phyloP scores from a whole-genome alignment of 1,140 invertebrate species.

The Tetraneura akinire region DNA sequence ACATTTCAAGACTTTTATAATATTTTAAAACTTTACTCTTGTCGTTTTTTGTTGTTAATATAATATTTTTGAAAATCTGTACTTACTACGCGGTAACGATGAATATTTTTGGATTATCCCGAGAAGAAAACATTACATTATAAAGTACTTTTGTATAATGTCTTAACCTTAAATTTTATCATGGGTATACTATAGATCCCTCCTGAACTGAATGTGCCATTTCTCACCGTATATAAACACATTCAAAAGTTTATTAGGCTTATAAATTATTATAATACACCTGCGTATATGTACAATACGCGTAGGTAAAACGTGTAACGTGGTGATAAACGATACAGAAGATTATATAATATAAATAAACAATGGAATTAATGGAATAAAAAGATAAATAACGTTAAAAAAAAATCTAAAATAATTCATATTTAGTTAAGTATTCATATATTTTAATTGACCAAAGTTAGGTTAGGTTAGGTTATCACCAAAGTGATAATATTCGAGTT shows the following conservation, averaged over 20 bases:
- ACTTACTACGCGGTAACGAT: neutral
- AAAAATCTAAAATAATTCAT: too few species aligned
- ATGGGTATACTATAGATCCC: too few species aligned
- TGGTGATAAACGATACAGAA: neutral
- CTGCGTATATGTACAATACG: too few species aligned
- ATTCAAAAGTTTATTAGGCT: constrained; percentile 3
- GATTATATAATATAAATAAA: neutral
- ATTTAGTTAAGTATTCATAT: too few species aligned
- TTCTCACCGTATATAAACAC: neutral
- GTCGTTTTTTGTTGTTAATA: constrained; percentile 1
- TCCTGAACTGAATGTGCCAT: neutral
- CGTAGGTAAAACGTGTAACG: too few species aligned
- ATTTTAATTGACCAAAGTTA: too few species aligned
- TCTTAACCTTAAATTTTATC: constrained; percentile 23
- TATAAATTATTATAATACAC: too few species aligned
- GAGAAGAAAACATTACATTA: neutral
- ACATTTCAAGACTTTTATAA: neutral
- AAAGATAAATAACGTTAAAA: too few species aligned
- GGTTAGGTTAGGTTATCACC: too few species aligned
- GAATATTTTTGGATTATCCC: constrained; percentile 26
- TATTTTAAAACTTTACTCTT: neutral
- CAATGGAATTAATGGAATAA: too few species aligned
- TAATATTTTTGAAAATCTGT: constrained; percentile 4
- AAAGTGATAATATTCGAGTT: too few species aligned
- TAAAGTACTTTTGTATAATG: neutral